Conservation (phyloP, 2,888 invertebrate genomes). For the Drosophila infuscata region DNA sequence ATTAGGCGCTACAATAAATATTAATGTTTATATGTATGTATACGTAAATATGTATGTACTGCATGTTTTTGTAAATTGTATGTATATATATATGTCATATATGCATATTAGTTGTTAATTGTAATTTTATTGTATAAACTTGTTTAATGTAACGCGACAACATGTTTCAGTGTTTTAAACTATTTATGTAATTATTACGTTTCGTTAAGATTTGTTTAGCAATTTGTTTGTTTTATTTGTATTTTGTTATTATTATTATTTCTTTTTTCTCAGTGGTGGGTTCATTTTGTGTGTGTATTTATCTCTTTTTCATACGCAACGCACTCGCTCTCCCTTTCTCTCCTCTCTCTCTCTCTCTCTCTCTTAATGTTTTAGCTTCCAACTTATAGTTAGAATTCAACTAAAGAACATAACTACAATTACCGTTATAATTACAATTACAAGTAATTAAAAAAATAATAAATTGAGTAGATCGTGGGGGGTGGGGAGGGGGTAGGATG, state of each 20-base stretch:
- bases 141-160: conserved; percentile 66
- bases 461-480: conserved; percentile 1
- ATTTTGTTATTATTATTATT: conserved; percentile 12
- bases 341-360: conserved; percentile 18
- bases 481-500: neutral
- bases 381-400: conserved; percentile 61
- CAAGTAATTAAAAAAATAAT: conserved; percentile 5
- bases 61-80: conserved; percentile 5
- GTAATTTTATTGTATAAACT: conserved; percentile 52
- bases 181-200: conserved; percentile 41
- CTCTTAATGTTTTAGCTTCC: conserved; percentile 25
- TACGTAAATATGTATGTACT: conserved; percentile 13
- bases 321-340: conserved; percentile 21
- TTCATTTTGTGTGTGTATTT: conserved; percentile 71
- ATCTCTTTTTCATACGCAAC: conserved; percentile 31
- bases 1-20: conserved; percentile 77
- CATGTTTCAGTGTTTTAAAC: conserved; percentile 44
- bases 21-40: conserved; percentile 47
- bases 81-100: conserved; percentile 24
- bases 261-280: conserved; percentile 67
- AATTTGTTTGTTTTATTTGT: conserved; percentile 33
- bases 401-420: conserved; percentile 43
- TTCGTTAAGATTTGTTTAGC: conserved; percentile 55
- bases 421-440: conserved; percentile 17
- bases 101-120: conserved; percentile 31